phyloP scores from a whole-genome alignment of 2,113 vertebrate species.

The Peromyscus californicus region DNA sequence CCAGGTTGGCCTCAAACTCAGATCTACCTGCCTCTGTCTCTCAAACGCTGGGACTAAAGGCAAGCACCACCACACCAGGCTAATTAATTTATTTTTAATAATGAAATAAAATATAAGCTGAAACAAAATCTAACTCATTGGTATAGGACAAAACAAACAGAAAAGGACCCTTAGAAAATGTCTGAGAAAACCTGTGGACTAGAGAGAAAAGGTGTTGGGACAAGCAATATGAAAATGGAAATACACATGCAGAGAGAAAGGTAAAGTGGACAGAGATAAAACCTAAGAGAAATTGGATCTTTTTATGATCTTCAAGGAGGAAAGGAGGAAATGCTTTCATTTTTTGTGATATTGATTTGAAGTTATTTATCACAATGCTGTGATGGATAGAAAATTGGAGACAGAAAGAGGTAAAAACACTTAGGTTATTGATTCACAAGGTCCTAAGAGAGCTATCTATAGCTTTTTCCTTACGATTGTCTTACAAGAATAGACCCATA shows the following conservation, averaged over 20 bases:
- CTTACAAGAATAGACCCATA: slow-evolving; percentile 58
- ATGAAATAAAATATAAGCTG: neutral
- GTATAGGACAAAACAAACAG: neutral
- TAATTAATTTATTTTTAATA: neutral
- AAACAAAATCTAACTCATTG: neutral
- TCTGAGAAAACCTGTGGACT: neutral
- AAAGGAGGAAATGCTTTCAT: slow-evolving; percentile 44
- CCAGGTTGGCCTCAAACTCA: neutral
- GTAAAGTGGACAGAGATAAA: neutral
- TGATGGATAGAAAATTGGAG: neutral
- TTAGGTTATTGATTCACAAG: slow-evolving; percentile 33
- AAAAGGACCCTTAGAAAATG: too few species aligned
- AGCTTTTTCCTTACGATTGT: slow-evolving; percentile 28
- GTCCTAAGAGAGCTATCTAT: neutral
- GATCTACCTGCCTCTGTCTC: neutral
- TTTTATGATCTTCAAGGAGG: neutral
- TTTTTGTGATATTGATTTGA: slow-evolving; percentile 40
- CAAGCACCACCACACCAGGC: rapidly evolving
- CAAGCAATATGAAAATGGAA: neutral
- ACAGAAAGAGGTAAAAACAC: neutral
- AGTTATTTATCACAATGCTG: slow-evolving; percentile 41
- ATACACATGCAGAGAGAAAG: neutral
- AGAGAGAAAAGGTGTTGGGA: neutral
- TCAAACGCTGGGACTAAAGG: neutral
- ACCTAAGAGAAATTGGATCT: neutral